Base-by-base conservation (phyloP, 2,888 invertebrate species). In the Tenthredo mesomela region DNA sequence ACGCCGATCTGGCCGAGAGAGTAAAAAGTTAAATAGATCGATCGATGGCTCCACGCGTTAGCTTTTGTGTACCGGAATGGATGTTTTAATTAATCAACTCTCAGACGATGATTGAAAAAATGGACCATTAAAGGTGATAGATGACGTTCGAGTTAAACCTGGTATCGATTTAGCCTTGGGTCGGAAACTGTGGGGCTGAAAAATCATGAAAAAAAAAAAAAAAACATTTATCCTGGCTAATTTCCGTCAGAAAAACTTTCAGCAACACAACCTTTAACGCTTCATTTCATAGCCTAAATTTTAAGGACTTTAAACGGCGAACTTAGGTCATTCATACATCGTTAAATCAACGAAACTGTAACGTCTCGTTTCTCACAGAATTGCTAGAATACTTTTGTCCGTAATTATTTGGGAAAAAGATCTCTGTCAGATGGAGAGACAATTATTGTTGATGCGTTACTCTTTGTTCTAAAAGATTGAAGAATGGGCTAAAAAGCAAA, bases 61-160 rank as follows among this genome's bases (percentile, higher is more conserved):
- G 29, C 67, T 67, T 67, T 67, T 33, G 67, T 67, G 15, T 67
- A 67, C 33, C 71, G 43, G n/a, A 43, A 73, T 77, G 75, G 75
- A 77, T 43, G 21, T 71, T 71, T 40, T 43, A 47, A 77, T 50
- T 77, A 47, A 50, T 47, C 50, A 77, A 50, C 29, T 50, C 73
- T 73, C 73, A 40, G 50, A 50, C 50, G 73, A 77, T 29, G 50
- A 50, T 77, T 77, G 18, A 50, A 77, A 71, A 77, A 50, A 77
- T 50, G 12, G 10, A 77, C 75, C n/a, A 77, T 33, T 77, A 77
- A 77, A 50, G 75, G 75, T 77, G 75, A 77, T 77, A 15, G 50
- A 77, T 50, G 15, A 77, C 40, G 33, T 7, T 21, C 75, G 18
- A 50, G 75, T 21, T 33, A 15, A 50, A 33, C 47, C 50, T 47